phyloP scores from a whole-genome alignment of 2,888 invertebrate species.

The Alloscopus bannaensis region DNA sequence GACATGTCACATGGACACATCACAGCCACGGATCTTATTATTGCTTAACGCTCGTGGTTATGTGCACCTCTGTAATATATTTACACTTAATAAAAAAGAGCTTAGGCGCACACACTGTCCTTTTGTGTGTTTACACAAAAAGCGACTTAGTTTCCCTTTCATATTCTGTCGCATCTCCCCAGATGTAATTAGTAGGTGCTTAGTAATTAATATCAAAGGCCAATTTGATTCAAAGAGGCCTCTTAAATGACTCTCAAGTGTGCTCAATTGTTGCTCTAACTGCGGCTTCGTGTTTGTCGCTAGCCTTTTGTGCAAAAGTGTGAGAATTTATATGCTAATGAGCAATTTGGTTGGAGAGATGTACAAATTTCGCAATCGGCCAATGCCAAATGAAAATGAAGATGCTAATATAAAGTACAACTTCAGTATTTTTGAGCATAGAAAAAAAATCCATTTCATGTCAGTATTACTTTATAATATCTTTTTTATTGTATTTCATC shows the following conservation, averaged over 20 bases:
- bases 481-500: conserved; percentile 48
- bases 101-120: too few species aligned
- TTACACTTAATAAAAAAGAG: too few species aligned
- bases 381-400: conserved; percentile 48
- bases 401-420: conserved; percentile 27
- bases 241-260: conserved; percentile 29
- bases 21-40: too few species aligned
- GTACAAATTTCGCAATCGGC: conserved; percentile 16
- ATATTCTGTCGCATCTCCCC: conserved; percentile 31
- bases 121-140: conserved; percentile 24
- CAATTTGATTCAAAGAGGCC: conserved; percentile 47
- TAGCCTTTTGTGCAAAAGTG: conserved; percentile 42
- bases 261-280: conserved; percentile 29
- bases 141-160: conserved; percentile 57
- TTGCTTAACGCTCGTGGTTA: too few species aligned
- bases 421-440: too few species aligned
- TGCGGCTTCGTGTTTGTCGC: conserved; percentile 31
- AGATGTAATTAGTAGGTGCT: conserved; percentile 52
- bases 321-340: conserved; percentile 54
- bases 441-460: conserved; percentile 34
- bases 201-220: conserved; percentile 59
- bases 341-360: conserved; percentile 35
- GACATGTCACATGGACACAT: too few species aligned
- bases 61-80: neutral
- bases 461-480: conserved; percentile 47